Conservation (phyloP, 2,888 invertebrate species). For the Allacma fusca region DNA sequence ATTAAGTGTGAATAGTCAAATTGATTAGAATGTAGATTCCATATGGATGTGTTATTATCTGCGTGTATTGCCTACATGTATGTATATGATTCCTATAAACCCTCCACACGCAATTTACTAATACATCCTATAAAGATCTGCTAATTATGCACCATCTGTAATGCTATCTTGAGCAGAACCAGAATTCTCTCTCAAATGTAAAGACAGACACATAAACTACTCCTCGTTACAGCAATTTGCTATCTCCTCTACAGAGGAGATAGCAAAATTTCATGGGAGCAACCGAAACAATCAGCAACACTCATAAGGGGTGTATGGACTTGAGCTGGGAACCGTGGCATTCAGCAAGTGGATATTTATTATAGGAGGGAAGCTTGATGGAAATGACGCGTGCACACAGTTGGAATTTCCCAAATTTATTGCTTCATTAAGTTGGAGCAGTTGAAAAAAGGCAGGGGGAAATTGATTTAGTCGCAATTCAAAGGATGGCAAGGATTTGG, state of each 20-base stretch:
- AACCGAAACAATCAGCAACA: background rate
- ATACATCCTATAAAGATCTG: no score
- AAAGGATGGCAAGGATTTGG: background rate
- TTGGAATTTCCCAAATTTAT: background rate
- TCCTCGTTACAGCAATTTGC: no score
- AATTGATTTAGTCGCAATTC: background rate
- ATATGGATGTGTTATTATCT: background rate
- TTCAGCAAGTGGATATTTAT: no score
- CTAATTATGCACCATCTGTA: no score
- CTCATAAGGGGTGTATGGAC: background rate
- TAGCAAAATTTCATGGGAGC: no score
- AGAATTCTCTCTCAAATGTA: no score
- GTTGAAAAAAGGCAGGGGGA: background rate
- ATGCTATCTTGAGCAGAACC: no score
- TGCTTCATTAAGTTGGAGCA: background rate
- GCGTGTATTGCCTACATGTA: no score
- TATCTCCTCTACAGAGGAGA: no score
- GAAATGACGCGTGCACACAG: constrained; percentile 7
- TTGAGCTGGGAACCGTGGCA: background rate
- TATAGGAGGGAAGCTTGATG: background rate
- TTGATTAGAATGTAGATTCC: constrained; percentile 1
- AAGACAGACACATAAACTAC: no score
- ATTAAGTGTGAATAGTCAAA: constrained; percentile 16
- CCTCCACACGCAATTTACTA: background rate
- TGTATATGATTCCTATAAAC: no score